phyloP scores from a whole-genome alignment of 2,888 invertebrate species.

The Ormyrus rosae region DNA sequence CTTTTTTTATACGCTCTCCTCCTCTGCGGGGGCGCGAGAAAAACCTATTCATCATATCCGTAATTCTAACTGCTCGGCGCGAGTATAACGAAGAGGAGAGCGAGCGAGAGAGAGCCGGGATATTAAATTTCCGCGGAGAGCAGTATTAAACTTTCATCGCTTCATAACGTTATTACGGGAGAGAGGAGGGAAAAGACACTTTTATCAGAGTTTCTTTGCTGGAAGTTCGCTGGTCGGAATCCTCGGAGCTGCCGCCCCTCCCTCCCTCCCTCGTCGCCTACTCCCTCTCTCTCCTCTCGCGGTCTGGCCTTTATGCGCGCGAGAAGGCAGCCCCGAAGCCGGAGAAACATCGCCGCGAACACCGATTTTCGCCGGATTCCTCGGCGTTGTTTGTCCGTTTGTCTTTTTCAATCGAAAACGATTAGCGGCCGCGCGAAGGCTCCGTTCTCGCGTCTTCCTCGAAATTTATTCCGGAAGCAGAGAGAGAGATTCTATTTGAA shows the following conservation, averaged over 20 bases:
- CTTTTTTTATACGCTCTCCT: conserved; percentile 24
- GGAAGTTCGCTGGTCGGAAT: conserved; percentile 32
- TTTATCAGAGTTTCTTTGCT: conserved; percentile 58
- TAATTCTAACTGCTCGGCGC: conserved; percentile 60
- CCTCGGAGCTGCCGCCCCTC: conserved; percentile 1
- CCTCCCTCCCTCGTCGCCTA: not conserved
- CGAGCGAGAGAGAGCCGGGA: conserved; percentile 53
- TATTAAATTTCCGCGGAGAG: conserved; percentile 65
- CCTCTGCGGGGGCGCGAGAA: conserved; percentile 32
- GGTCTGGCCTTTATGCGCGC: not conserved
- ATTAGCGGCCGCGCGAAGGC: too few relatives aligned
- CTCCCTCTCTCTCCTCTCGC: conserved; percentile 25
- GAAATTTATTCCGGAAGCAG: not conserved
- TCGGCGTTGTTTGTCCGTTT: not conserved
- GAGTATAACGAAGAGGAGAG: conserved; percentile 6
- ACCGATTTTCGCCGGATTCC: conserved; percentile 50
- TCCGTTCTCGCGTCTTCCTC: not conserved
- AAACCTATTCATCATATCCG: conserved; percentile 60
- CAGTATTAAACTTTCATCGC: conserved; percentile 66
- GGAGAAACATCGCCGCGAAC: conserved; percentile 54
- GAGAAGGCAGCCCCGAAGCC: not conserved
- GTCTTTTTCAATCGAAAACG: too few relatives aligned
- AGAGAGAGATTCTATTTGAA: too few relatives aligned
- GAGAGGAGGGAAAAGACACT: conserved; percentile 52
- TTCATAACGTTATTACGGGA: conserved; percentile 64